phyloP scores from a whole-genome alignment of 2,113 vertebrate genomes.

The Pampusana beccarii region DNA sequence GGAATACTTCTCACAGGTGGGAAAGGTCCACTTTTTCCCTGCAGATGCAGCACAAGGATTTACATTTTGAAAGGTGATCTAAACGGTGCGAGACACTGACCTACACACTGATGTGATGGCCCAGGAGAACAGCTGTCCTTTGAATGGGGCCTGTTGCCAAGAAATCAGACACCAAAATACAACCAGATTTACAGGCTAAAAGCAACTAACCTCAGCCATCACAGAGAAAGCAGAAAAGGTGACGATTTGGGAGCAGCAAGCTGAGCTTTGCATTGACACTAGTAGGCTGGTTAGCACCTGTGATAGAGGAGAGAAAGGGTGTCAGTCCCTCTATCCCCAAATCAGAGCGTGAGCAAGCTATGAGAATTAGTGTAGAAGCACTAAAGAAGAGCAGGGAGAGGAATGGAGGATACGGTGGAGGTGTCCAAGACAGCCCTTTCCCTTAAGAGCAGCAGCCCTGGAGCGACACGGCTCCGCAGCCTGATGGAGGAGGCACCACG shows the following conservation, averaged over 20 bases:
- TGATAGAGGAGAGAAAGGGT: background rate
- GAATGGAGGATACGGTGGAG: background rate
- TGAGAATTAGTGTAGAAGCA: background rate
- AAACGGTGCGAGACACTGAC: background rate
- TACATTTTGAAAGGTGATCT: too few relatives aligned
- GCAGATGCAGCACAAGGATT: background rate
- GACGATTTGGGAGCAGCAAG: background rate
- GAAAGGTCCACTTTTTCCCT: background rate
- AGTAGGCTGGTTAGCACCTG: background rate
- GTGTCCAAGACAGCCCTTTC: background rate
- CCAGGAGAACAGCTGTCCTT: background rate
- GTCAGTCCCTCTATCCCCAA: background rate
- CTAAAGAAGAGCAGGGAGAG: background rate
- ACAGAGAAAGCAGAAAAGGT: background rate
- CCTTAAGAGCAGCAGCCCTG: background rate
- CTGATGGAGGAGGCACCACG: background rate
- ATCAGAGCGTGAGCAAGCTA: background rate
- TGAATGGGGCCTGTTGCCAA: background rate
- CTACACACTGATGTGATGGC: background rate
- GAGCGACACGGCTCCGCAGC: background rate
- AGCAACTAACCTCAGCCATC: background rate
- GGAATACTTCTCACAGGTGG: background rate
- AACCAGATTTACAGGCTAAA: background rate
- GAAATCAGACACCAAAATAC: background rate
- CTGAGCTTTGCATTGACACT: background rate